Evolutionary conservation across 1,140 invertebrate species (phyloP).

Genomic region (Zophobas morio): DNA sequence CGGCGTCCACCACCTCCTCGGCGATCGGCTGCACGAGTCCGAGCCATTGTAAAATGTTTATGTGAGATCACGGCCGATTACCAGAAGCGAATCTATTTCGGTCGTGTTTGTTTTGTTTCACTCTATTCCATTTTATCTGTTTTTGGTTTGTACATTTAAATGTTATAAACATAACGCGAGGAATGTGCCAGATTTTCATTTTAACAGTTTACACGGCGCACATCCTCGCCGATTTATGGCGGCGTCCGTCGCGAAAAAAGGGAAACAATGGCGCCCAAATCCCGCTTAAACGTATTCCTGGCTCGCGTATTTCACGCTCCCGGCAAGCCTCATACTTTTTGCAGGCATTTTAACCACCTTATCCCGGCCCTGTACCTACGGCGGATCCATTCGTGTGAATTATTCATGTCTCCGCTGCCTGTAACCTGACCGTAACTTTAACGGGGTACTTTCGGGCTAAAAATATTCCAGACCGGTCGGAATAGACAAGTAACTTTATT

Average conservation of each 20-base stretch:
- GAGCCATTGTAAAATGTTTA: conserved; percentile 46
- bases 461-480: conserved; percentile 52
- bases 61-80: conserved; percentile 46
- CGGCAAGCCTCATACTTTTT: conserved; percentile 33
- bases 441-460: conserved; percentile 53
- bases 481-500: conserved; percentile 56
- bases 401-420: conserved; percentile 53
- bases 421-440: conserved; percentile 58
- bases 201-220: conserved; percentile 33
- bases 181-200: conserved; percentile 44
- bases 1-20: background rate
- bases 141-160: conserved; percentile 47
- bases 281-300: conserved; percentile 18
- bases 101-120: conserved; percentile 45
- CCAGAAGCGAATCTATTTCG: conserved; percentile 48
- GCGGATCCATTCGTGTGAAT: conserved; percentile 50
- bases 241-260: conserved; percentile 6
- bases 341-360: conserved; percentile 45
- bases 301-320: conserved; percentile 24
- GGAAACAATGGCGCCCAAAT: background rate
- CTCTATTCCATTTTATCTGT: conserved; percentile 49
- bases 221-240: conserved; percentile 26
- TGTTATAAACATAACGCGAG: conserved; percentile 47
- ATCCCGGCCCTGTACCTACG: conserved; percentile 37
- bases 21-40: conserved; percentile 24